These are phyloP conservation scores for Diorhabda carinulata DNA, from an alignment of 1,140 invertebrate genomes.

Conservation along the genomic window DNA sequence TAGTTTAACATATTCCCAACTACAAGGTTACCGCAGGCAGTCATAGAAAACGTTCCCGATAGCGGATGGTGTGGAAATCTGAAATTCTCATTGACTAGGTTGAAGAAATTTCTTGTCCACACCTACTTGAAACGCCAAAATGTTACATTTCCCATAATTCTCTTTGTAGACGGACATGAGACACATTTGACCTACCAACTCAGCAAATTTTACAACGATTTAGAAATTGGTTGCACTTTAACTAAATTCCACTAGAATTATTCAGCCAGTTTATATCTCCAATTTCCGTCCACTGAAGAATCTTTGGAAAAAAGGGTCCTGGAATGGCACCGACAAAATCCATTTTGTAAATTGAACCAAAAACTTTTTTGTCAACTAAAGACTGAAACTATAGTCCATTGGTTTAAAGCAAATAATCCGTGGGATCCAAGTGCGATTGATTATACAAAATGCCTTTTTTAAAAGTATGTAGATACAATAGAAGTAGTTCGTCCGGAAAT, in stretches of 20 bases:
- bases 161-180: slow-evolving; percentile 4
- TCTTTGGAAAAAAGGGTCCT: no score
- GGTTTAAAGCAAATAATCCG: no score
- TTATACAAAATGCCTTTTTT: no score
- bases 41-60: slow-evolving; percentile 27
- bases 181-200: slow-evolving; percentile 4
- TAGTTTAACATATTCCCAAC: background rate
- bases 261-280: no score
- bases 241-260: no score
- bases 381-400: no score
- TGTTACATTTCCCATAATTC: background rate
- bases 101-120: background rate
- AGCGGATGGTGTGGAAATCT: slow-evolving; percentile 43
- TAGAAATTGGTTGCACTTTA: no score
- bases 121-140: background rate
- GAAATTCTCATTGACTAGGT: slow-evolving; percentile 2
- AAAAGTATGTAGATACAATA: no score
- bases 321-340: no score
- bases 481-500: no score
- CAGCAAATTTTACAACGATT: background rate
- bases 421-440: no score
- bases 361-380: slow-evolving; percentile 8
- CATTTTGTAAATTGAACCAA: background rate
- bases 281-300: no score
- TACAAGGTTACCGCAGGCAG: slow-evolving; percentile 36